Evolutionary conservation across 2,797 vertebrate genomes (phyloP), one percentile per base, ranked within the genome.

Genomic region (Taenioides sp.): DNA sequence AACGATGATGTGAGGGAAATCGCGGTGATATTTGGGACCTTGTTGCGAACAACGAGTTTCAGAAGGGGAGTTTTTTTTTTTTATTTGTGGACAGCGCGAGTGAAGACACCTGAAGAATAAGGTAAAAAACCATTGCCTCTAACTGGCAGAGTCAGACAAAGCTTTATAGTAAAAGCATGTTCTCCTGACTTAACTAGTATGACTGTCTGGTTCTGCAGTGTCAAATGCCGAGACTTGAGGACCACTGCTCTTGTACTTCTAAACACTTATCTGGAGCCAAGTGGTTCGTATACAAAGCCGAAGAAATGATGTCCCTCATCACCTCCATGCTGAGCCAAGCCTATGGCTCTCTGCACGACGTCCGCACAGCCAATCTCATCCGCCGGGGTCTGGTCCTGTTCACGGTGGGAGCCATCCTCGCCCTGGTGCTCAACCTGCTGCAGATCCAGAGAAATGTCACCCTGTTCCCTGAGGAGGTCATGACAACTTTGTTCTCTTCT

Each of bases 361-460:
- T 92, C 83, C 92, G 93, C 79, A 93, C 94, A 12, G 92, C 93
- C 54, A 95, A 95, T 88, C 82, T 98, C 65, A 90, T 99, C 89
- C 95, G 94, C n/a, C 85, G 98, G 61, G 96, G 96, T 69, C 84
- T 98, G 6, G 97, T 99, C 20, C 95, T 99, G 23, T 99, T 99
- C 84, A 87, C 94, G 0, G 96, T 99, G 0, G 98, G 98, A 0
- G 97, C 93, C 0, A 93, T 97, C 63, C 94, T 99, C 67, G 97
- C 98, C 1, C 88, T 99, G 87, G 98, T 99, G 88, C 95, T 99
- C 80, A 98, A 99, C 92, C 82, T 99, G 85, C 95, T 99, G 83
- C 98, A 99, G 90, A 94, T 98, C 23, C 97, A 98, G 77, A 93
- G 96, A 28, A 93, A 98, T 2, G 98, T 98, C 76, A 97, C 96